Conservation (phyloP, 2,113 vertebrate genomes). For the Ammodytes marinus region DNA sequence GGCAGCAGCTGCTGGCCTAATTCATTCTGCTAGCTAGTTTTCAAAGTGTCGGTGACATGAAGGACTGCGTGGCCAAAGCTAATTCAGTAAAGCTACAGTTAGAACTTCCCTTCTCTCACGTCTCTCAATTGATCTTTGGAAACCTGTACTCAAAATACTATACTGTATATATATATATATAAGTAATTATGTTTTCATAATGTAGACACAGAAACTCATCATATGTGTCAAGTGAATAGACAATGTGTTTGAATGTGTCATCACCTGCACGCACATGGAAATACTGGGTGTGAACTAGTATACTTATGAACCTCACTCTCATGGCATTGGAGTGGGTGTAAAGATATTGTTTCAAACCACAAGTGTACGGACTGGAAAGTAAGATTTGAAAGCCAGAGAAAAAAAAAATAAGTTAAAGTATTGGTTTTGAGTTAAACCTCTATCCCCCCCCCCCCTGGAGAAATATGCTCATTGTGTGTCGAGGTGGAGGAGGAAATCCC, state of each 20-base stretch:
- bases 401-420: constrained; percentile 17
- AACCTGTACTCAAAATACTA: neutral
- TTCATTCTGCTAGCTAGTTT: constrained; percentile 70
- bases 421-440: constrained; percentile 17
- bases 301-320: neutral
- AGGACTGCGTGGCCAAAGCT: constrained; percentile 29
- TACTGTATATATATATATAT: too few relatives aligned
- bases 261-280: constrained; percentile 18
- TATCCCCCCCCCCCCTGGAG: neutral
- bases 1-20: constrained; percentile 53
- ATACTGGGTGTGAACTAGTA: neutral
- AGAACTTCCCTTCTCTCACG: neutral
- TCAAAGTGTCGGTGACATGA: constrained; percentile 57
- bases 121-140: neutral
- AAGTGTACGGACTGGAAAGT: neutral
- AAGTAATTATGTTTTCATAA: neutral
- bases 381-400: neutral
- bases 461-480: constrained; percentile 19
- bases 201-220: neutral
- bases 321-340: neutral
- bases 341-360: constrained; percentile 24
- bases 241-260: neutral
- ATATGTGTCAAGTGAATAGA: neutral
- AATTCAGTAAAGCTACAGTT: constrained; percentile 31
- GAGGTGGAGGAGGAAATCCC: constrained; percentile 13